A percentile compares a stretch with the other conserved stretches of the same genome.
These are phyloP conservation scores for Mylabris phalerata DNA, from an alignment of 1,140 invertebrate genomes.

Conservation along the genomic window DNA sequence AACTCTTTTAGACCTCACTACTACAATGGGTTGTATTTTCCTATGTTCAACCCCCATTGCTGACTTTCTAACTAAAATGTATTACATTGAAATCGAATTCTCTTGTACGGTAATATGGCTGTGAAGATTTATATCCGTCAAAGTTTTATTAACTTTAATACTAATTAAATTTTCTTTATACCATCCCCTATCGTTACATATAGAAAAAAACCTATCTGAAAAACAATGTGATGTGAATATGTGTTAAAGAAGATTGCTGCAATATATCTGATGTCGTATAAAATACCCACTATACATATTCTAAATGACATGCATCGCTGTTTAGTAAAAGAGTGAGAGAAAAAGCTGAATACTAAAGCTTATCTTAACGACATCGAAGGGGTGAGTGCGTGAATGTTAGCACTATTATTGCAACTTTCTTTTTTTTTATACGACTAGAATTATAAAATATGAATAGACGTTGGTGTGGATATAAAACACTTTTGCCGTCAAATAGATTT, in stretches of 20 bases:
- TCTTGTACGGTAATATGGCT: constrained; percentile 11
- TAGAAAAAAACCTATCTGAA: no score
- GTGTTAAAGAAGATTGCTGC: constrained; percentile 8
- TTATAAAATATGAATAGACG: no score
- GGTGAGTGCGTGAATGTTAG: constrained; percentile 6
- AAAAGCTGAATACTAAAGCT: constrained; percentile 16
- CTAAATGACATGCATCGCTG: constrained; percentile 14
- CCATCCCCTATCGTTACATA: no score
- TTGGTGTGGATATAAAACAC: no score
- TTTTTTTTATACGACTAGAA: no score
- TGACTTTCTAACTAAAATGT: constrained; percentile 14
- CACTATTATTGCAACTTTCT: no score
- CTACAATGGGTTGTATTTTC: no score
- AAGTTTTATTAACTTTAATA: constrained; percentile 1
- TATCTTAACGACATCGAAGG: constrained; percentile 21
- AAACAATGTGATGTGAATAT: neutral
- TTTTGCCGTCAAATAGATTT: no score
- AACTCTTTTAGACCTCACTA: no score
- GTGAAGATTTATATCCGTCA: constrained; percentile 10
- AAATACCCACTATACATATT: constrained; percentile 20
- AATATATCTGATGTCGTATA: constrained; percentile 18
- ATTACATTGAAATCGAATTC: constrained; percentile 16
- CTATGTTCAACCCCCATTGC: neutral
- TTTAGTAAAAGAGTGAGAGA: constrained; percentile 14
- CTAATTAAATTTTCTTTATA: no score